Conservation (phyloP, 2,113 vertebrate genomes). For the Lagopus muta region DNA sequence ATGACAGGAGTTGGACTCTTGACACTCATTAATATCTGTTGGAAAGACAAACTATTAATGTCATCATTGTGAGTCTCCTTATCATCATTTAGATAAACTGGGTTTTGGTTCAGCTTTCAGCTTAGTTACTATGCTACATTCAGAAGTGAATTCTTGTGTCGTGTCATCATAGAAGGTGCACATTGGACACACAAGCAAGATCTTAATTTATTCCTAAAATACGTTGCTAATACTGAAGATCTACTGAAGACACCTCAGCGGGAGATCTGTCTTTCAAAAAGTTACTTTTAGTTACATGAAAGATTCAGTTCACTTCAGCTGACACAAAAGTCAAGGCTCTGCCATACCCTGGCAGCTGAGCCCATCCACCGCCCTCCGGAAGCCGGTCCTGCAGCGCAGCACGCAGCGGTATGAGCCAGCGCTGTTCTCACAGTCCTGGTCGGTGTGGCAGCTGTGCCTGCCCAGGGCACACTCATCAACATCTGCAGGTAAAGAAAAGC, state of each 20-base stretch:
- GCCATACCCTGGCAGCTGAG: conserved; percentile 88
- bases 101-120: neutral
- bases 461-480: conserved; percentile 90
- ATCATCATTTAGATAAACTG: neutral
- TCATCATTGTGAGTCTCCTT: neutral
- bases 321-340: neutral
- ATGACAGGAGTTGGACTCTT: conserved; percentile 90
- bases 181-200: neutral
- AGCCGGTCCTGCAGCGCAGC: conserved; percentile 86
- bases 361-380: conserved; percentile 86
- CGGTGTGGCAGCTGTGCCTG: conserved; percentile 81
- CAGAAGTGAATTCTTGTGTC: neutral
- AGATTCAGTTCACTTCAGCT: neutral
- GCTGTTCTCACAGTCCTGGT: conserved; percentile 91
- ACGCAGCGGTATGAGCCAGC: conserved; percentile 91
- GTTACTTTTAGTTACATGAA: neutral
- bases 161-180: neutral
- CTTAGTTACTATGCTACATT: neutral
- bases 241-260: fast-evolving
- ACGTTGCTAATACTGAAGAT: neutral
- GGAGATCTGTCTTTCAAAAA: neutral
- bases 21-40: conserved; percentile 95
- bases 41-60: conserved; percentile 33
- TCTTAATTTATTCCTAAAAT: neutral
- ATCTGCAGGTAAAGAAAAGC: conserved; percentile 75